Conservation (phyloP, 2,888 invertebrate species). For the Zeuzera pyrina region DNA sequence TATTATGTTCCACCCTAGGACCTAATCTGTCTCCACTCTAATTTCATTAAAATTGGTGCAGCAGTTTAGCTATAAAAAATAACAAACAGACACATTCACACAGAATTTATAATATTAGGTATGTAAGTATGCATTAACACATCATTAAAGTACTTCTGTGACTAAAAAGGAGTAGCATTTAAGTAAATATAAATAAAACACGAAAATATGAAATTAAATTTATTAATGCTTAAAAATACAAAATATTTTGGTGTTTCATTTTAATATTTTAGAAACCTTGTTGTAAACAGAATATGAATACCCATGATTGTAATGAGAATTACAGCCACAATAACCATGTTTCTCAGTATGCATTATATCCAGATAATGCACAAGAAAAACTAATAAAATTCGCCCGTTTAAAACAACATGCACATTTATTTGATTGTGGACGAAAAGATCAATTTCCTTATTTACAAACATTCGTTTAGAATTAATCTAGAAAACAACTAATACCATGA, state of each 20-base stretch:
- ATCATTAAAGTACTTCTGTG: too few relatives aligned
- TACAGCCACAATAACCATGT: conserved; percentile 35
- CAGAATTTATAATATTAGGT: too few relatives aligned
- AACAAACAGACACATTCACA: too few relatives aligned
- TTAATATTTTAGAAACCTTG: conserved; percentile 24
- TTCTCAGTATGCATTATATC: conserved; percentile 61
- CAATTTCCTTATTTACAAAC: conserved; percentile 55
- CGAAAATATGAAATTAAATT: conserved; percentile 11
- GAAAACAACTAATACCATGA: conserved; percentile 45
- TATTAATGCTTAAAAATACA: conserved; percentile 24
- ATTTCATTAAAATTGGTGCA: too few relatives aligned
- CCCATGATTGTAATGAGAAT: conserved; percentile 58
- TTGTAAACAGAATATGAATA: conserved; percentile 14
- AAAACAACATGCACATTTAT: conserved; percentile 44
- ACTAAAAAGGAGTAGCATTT: too few relatives aligned
- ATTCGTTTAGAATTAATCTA: conserved; percentile 36
- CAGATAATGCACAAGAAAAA: conserved; percentile 62
- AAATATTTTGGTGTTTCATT: conserved; percentile 40
- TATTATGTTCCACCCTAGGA: too few relatives aligned
- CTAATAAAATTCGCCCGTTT: conserved; percentile 35
- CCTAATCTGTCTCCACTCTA: too few relatives aligned
- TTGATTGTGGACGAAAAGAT: conserved; percentile 27
- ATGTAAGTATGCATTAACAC: too few relatives aligned
- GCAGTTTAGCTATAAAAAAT: too few relatives aligned
- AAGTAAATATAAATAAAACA: conserved; percentile 6